Evolutionary conservation across 2,888 invertebrate species (phyloP), one percentile per base, ranked within the genome.

Genomic region (Poecilus cupreus): DNA sequence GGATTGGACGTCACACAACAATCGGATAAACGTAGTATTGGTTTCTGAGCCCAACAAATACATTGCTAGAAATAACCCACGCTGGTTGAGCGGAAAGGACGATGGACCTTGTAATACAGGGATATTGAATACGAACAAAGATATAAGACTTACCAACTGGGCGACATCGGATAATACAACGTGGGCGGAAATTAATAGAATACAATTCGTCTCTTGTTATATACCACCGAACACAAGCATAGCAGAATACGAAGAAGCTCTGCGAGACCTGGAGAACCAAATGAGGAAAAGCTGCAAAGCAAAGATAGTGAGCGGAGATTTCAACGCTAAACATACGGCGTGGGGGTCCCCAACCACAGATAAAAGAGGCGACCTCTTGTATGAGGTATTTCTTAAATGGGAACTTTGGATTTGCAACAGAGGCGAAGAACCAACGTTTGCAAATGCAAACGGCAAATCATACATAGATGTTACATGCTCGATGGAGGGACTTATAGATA

Each of bases 281-380:
- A 57, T 46, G 8, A 16, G 39, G 2, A 6, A n/a, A 10, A 2
- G 18, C 1, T 6, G n/a, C 2, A 22, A 57, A 57, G n/a, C 10
- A 10, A 11, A 16, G 1, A 5, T 57, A 22, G 2, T 43, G 13
- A n/a, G 6, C 6, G 57, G 10, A 18, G 57, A 57, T 10, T 57
- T 57, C 22, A 57, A 22, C 22, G 20, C 57, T 3, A 18, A 57
- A 10, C 57, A 57, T 22, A 18, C 4, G 8, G 18, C 20, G 8
- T 81, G 77, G 81, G 77, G 77, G 4, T 13, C 70, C 13, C 13
- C 76, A 10, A 16, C 2, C 11, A 32, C 49, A 32, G 51, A 80
- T 18, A 13, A 0, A 11, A 80, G 80, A 68, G 80, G 74, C 8
- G 74, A 13, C 5, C 1, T n/a, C 0, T 1, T 72, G 20, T n/a